Conservation (phyloP, 2,888 invertebrate genomes). For the Hydraecia micacea region DNA sequence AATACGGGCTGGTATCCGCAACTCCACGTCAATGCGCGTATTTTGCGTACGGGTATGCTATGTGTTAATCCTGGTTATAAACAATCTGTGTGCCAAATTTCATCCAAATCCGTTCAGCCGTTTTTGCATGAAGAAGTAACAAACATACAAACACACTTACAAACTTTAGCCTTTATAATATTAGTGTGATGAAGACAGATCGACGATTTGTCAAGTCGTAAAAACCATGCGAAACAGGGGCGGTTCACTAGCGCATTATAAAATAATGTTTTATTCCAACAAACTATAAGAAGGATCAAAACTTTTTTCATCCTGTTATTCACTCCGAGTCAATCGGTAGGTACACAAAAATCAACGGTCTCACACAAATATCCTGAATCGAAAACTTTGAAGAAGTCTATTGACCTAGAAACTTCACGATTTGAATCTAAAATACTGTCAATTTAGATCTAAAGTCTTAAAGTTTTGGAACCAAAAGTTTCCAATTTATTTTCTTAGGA, state of each 20-base stretch:
- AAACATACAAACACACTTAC: no score
- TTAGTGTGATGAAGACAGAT: not conserved
- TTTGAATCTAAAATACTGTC: constrained; percentile 46
- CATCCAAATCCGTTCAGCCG: no score
- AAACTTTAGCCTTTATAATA: no score
- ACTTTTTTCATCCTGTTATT: constrained; percentile 7
- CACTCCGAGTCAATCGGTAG: not conserved
- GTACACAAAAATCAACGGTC: constrained; percentile 22
- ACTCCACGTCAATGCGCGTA: no score
- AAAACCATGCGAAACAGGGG: not conserved
- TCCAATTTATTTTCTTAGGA: constrained; percentile 34
- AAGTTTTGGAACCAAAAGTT: constrained; percentile 25
- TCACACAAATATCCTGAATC: not conserved
- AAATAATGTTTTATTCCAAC: not conserved
- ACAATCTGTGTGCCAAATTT: no score
- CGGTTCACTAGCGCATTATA: not conserved
- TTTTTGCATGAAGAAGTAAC: no score
- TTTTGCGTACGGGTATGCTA: no score
- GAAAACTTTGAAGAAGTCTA: constrained; percentile 31
- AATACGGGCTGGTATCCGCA: no score
- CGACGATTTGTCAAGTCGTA: not conserved
- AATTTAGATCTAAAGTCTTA: constrained; percentile 27
- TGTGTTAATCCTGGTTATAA: no score
- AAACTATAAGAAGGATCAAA: not conserved
- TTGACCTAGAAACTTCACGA: constrained; percentile 44